Evolutionary conservation across 2,113 vertebrate genomes (phyloP), one percentile per base, ranked within the genome.

Genomic region (Rhinolophus sinicus): DNA sequence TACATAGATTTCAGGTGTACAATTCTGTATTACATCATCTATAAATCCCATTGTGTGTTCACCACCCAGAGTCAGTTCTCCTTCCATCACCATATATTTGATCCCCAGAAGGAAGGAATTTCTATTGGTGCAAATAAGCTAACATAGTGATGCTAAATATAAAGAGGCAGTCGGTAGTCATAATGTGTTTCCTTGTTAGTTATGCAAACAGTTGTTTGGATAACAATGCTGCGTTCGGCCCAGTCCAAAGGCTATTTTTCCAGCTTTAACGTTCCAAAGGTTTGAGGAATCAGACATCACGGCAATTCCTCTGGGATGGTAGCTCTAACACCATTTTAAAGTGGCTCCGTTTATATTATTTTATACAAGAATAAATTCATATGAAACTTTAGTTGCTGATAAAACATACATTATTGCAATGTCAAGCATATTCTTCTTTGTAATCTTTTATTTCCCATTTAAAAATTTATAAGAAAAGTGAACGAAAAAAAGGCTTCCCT

Each of bases 341-440:
- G 35, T 38, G 40, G 24, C 70, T 73, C 38, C 14, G 24, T 44
- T 44, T 44, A 44, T 44, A 73, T 73, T 47, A 47, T 47, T 44
- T 73, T 73, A 44, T 73, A 44, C 14, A 28, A 28, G 70, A 44
- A 24, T 73, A 44, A 94, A 88, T n/a, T 69, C 40, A 77, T 11
- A 76, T 40, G 54, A 83, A 96, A 92, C 44, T 70, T 69, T 47
- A 69, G 40, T 64, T 83, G n/a, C 33, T 92, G 62, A 91, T 84
- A 92, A 92, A 70, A 88, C 52, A 65, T 70, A 40, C 22, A 60
- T 72, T 85, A 83, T 60, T 60, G 47, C 19, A 92, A 72, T 56
- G 6, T 82, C 38, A 94, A 76, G 28, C 5, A 76, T 69, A 88
- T 60, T 62, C 15, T 87, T 86, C n/a, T 69, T 40, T 87, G 9